Conservation (phyloP, 92 coral and sea anemone species). For the Palythoa caribaeorum region DNA sequence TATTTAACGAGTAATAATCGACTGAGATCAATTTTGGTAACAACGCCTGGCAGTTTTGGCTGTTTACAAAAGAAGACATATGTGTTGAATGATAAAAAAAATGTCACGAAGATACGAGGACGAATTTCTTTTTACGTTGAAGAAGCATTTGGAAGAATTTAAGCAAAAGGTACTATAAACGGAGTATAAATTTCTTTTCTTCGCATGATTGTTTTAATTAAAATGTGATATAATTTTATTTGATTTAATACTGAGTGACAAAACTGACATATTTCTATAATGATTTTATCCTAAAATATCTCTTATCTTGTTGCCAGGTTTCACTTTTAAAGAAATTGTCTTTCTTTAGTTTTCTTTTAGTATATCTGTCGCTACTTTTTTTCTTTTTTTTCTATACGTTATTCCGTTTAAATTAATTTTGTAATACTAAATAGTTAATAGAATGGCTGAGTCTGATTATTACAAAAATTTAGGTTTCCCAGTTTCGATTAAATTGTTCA, state of each 20-base stretch:
- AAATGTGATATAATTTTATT: background rate
- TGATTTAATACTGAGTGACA: background rate
- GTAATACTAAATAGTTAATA: too few relatives aligned
- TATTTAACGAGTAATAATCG: background rate
- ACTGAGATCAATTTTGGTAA: background rate
- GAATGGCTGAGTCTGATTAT: too few relatives aligned
- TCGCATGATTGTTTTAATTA: too few relatives aligned
- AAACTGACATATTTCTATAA: background rate
- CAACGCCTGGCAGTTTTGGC: slow-evolving; percentile 28
- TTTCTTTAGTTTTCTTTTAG: too few relatives aligned
- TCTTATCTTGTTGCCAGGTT: too few relatives aligned
- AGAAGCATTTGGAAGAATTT: slow-evolving; percentile 85
- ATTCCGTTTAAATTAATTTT: too few relatives aligned
- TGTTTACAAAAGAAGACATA: slow-evolving; percentile 8
- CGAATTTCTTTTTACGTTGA: slow-evolving; percentile 75
- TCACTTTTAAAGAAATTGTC: too few relatives aligned
- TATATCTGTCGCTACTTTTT: too few relatives aligned
- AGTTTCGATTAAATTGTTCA: background rate
- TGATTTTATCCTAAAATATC: too few relatives aligned
- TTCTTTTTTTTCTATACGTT: too few relatives aligned
- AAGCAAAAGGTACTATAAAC: slow-evolving; percentile 77
- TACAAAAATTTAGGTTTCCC: background rate
- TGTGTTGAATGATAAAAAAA: background rate
- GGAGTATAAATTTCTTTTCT: background rate
- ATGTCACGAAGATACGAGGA: slow-evolving; percentile 89